These are phyloP conservation scores for Diloba caeruleocephala DNA, from an alignment of 2,888 invertebrate genomes.

Conservation along the genomic window DNA sequence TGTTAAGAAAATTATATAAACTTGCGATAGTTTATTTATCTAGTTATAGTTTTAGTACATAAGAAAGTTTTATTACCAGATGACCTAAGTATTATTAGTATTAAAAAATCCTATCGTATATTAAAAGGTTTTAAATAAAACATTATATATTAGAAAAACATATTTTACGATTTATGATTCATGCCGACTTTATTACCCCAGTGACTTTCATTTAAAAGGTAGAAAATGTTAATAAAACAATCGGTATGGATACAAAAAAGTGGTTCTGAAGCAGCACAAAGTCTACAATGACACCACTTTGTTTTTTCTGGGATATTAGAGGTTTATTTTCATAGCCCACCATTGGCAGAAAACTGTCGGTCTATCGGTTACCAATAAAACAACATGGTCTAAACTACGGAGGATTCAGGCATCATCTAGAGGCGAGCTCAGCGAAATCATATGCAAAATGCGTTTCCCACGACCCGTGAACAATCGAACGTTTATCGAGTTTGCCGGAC, in stretches of 20 bases:
- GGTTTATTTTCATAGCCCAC: conserved; percentile 44
- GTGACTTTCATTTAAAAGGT: not conserved
- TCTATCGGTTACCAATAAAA: conserved; percentile 50
- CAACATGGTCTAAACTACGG: conserved; percentile 45
- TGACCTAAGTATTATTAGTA: no score
- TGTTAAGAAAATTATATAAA: no score
- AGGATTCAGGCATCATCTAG: conserved; percentile 44
- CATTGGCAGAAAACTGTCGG: conserved; percentile 40
- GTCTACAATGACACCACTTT: conserved; percentile 14
- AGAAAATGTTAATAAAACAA: conserved; percentile 4
- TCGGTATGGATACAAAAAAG: not conserved
- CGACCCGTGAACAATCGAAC: conserved; percentile 73
- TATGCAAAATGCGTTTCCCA: conserved; percentile 80
- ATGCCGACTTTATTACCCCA: conserved; percentile 4
- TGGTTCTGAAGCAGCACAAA: conserved; percentile 1
- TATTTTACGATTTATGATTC: conserved; percentile 1
- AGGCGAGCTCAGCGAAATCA: conserved; percentile 66
- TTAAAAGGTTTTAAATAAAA: not conserved
- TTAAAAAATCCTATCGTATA: not conserved
- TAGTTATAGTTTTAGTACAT: no score
- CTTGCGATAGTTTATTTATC: no score
- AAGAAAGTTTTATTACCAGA: no score
- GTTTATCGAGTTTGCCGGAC: conserved; percentile 68
- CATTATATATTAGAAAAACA: not conserved
- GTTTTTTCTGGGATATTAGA: conserved; percentile 5